Base-by-base conservation (phyloP, 2,888 invertebrate genomes). In the Drosophila demipolita region DNA sequence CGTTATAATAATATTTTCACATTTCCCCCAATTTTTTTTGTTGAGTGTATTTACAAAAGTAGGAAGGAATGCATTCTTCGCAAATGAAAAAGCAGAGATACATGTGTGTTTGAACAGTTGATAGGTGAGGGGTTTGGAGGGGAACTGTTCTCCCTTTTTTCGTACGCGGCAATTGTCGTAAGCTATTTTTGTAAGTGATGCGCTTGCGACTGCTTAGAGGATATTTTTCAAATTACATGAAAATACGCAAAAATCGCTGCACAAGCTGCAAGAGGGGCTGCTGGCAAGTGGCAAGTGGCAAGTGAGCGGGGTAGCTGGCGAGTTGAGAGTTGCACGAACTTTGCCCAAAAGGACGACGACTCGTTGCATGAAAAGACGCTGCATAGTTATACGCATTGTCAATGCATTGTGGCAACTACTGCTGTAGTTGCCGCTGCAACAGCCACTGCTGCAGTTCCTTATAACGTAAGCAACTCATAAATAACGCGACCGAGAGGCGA, bases 381-480 rank as follows among this genome's bases (percentile, higher is more conserved):
- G 66, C 55, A 50, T 62, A 63, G 61, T 54, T 75, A 55, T 49
- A 66, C 66, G 69, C 70, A 67, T 69, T 77, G 73, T 66, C 77
- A 80, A 72, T 77, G 71, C 75, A 75, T 57, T 69, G 64, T 71
- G 63, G 63, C 70, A 65, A 61, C 33, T 59, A 38, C 29, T 36
- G 33, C 53, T 62, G 61, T 48, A 35, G 23, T 35, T 60, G 38
- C 26, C 45, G 26, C 40, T 61, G 50, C 67, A 49, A 61, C 62
- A 50, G 61, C 61, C 69, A 52, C 71, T 29, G 58, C 69, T 80
- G 77, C 78, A 84, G 82, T 87, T 87, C 87, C 89, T 87, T 87
- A 89, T 85, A 77, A 67, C 81, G 81, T 81, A 87, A 83, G 83
- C 78, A 89, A 83, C 85, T 87, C 87, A 87, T 87, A 87, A 87